Evolutionary conservation across 2,113 vertebrate species (phyloP), one percentile per base, ranked within the genome.

Genomic region (Hipposideros armiger): DNA sequence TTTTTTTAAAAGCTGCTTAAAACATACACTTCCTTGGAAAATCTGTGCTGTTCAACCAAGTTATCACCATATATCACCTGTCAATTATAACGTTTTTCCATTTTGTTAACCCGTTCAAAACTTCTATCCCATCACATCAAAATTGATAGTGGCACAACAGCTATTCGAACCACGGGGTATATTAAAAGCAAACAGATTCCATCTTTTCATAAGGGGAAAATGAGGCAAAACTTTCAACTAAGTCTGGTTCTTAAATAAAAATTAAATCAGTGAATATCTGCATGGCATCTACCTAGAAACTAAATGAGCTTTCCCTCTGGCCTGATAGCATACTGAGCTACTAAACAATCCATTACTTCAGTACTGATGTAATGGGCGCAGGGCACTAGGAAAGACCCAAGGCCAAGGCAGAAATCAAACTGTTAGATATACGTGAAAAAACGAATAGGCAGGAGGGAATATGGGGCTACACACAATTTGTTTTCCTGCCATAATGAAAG

Each of bases 101-200:
- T 32, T 56, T 95, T 84, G 83, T 87, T 72, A 84, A 91, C 36
- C 66, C 58, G 91, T 52, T 95, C 62, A 78, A 83, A 96, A 66
- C 26, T 50, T 78, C 82, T 76, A 42, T 22, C 24, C 45, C 9
- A 42, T 83, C 22, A 72, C 11, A 47, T 5, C 70, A 95, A 50
- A 86, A 86, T 58, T 90, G 67, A 83, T 2, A 95, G 62, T 58
- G 22, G 69, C 76, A 93, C 40, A 78, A 11, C 42, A 87, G n/a
- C 50, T 86, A 83, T 47, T 2, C 6, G 9, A 94, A 73, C 11
- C 87, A 87, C 6, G 50, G 16, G 7, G 16, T 17, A 70, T 54
- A 90, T 20, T 93, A 70, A 95, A 90, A 74, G 64, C 73, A 94
- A 76, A 76, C 24, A 47, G 15, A 89, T 67, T 88, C 67, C 77